These are phyloP conservation scores for Onthophagus sagittarius DNA, from an alignment of 2,888 invertebrate genomes.

Conservation along the genomic window DNA sequence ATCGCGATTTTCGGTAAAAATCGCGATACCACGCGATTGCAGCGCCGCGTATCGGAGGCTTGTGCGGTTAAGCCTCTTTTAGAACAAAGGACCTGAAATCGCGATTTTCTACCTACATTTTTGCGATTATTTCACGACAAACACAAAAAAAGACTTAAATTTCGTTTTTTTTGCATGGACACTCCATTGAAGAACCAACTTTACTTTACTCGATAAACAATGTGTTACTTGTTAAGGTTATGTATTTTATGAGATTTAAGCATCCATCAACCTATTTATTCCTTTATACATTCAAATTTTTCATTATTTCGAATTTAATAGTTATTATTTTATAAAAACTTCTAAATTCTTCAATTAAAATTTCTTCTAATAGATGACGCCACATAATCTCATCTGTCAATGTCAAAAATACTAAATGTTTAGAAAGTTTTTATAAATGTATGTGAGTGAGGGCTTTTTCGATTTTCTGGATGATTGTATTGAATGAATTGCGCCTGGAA, in stretches of 20 bases:
- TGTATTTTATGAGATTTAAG: constrained; percentile 8
- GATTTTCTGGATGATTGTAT: constrained; percentile 14
- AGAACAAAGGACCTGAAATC: not conserved
- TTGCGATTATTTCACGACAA: not conserved
- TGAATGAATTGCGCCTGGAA: not conserved
- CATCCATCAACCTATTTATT: constrained; percentile 4
- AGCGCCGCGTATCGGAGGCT: constrained; percentile 9
- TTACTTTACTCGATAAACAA: not conserved
- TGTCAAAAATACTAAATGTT: too few species aligned
- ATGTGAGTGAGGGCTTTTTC: too few species aligned
- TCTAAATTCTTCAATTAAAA: too few species aligned
- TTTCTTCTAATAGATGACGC: too few species aligned
- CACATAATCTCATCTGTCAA: too few species aligned
- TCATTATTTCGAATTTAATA: too few species aligned
- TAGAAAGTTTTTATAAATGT: too few species aligned
- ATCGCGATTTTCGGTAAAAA: constrained; percentile 2
- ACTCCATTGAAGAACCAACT: not conserved
- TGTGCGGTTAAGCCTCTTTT: constrained; percentile 19
- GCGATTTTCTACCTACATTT: not conserved
- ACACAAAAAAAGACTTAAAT: not conserved
- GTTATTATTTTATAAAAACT: too few species aligned
- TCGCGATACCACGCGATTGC: constrained; percentile 3
- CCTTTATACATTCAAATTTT: not conserved
- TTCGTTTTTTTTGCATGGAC: constrained; percentile 7
- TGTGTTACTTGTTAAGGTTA: not conserved